A percentile compares a stretch with the other conserved stretches of the same genome.
Conservation (phyloP, 2,113 vertebrate genomes). For the Natator depressus region DNA sequence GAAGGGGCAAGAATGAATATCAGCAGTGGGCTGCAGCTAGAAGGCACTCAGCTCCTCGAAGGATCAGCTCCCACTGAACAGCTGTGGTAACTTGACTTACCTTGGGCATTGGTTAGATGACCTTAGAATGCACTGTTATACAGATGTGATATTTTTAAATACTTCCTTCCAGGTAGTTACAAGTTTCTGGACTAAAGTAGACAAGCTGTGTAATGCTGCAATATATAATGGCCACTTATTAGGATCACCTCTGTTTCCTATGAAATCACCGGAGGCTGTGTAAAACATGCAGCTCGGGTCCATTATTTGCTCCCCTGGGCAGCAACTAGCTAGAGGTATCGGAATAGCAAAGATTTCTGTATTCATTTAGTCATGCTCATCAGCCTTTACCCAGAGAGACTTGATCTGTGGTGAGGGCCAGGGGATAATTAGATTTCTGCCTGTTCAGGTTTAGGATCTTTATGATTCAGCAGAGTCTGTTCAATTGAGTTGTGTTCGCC, state of each 20-base stretch:
- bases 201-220: background rate
- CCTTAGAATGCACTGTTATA: background rate
- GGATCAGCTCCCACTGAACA: background rate
- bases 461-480: slow-evolving; percentile 17
- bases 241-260: background rate
- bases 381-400: background rate
- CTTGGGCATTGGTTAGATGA: background rate
- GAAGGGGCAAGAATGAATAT: background rate
- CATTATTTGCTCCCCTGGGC: background rate
- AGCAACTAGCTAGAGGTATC: background rate
- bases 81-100: background rate
- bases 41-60: background rate
- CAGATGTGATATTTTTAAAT: background rate
- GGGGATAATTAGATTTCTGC: background rate
- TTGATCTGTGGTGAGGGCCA: background rate
- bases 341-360: background rate
- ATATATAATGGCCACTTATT: background rate
- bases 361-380: background rate
- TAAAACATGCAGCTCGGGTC: background rate
- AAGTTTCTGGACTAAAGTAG: background rate
- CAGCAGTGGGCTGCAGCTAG: background rate
- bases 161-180: background rate
- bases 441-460: slow-evolving; percentile 11
- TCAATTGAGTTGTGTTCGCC: slow-evolving; percentile 2
- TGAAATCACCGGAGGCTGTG: background rate